Base-by-base conservation (phyloP, 2,113 vertebrate species). In the Forbesichthys agassizii region DNA sequence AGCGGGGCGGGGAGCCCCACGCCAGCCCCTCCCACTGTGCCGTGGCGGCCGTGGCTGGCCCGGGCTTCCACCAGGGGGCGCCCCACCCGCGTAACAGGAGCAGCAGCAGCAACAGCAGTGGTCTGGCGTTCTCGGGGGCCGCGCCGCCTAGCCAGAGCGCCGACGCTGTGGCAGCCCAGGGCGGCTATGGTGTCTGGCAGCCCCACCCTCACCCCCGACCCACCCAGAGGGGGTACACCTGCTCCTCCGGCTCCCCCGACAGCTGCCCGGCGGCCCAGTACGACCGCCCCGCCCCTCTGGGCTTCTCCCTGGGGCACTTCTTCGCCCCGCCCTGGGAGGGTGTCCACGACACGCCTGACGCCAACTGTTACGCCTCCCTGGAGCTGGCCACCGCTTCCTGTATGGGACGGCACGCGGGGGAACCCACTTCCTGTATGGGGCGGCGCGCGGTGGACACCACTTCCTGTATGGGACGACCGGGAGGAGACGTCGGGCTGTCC, bases 241-340 rank as follows among this genome's bases (percentile, higher is more conserved):
- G 61, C 1, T 62, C 73, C 73, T 80, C 92, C 48, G 89, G 91
- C 14, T 94, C 94, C 57, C 95, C 95, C 1, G 94, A 96, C 91
- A 88, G 73, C 69, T 87, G 67, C 1, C 59, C 61, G 51, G 75
- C 69, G 0, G 67, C 74, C 18, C 75, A 71, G 70, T 93, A 95
- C 60, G 83, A 89, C 61, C 84, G 90, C 79, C 84, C 91, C 3
- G 95, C 95, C 0, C 93, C 96, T 8, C 89, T 96, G 74, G 91
- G 95, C 83, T 95, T 95, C 84, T 83, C 96, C 0, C 88, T 93
- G 61, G 94, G 94, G 56, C 96, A 94, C 69, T 96, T 95, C 90
- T 96, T 95, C 0, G 89, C 94, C 0, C 92, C 95, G 0, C 94
- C 94, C 3, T 98, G 97, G 97, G 97, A 96, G 89, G 91, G 94